Evolutionary conservation across 2,888 invertebrate genomes (phyloP).

Genomic region (Onthophagus sagittarius): DNA sequence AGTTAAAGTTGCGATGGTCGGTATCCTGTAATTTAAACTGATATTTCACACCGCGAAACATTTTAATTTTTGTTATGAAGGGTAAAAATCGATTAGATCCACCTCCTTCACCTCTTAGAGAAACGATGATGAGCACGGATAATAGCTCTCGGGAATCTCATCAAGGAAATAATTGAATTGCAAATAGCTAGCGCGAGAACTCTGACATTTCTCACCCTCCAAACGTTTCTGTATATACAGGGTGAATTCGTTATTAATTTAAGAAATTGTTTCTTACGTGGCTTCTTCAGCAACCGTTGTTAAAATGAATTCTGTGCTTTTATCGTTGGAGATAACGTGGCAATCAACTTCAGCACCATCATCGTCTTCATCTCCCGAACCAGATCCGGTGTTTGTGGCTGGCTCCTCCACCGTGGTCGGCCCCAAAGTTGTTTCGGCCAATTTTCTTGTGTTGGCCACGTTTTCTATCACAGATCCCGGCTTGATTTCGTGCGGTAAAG

Average conservation of each 20-base stretch:
- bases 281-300: constrained; percentile 84
- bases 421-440: constrained; percentile 75
- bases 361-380: constrained; percentile 79
- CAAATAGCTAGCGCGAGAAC: not conserved
- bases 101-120: not conserved
- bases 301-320: constrained; percentile 86
- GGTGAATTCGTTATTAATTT: not conserved
- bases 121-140: constrained; percentile 6
- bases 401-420: constrained; percentile 68
- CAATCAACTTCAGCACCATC: constrained; percentile 64
- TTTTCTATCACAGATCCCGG: constrained; percentile 86
- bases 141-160: constrained; percentile 9
- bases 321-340: constrained; percentile 85
- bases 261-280: constrained; percentile 59
- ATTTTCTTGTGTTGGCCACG: constrained; percentile 73
- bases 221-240: not conserved
- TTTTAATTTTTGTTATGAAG: not conserved
- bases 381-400: constrained; percentile 86
- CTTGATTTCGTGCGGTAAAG: constrained; percentile 68
- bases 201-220: not conserved
- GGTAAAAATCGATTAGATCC: no score
- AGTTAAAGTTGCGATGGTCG: constrained; percentile 55
- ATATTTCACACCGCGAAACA: not conserved
- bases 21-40: constrained; percentile 41
- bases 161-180: constrained; percentile 10